Evolutionary conservation across 1,140 invertebrate species (phyloP).

Genomic region (Orchesella cincta): DNA sequence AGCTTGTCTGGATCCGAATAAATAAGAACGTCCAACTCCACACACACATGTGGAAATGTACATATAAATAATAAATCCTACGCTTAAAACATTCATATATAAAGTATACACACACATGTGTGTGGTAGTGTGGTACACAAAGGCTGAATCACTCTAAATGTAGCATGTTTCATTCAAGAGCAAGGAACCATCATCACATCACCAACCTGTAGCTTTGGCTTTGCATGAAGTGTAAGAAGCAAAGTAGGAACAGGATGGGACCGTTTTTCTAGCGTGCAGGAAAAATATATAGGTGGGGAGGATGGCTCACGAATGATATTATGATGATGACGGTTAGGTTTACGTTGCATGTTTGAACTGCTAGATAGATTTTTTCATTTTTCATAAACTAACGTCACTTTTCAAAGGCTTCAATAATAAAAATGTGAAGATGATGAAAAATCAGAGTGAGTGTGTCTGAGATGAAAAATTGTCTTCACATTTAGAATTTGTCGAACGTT

Average conservation of each 20-base stretch:
- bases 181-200: constrained; percentile 6
- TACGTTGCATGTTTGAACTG: too few relatives aligned
- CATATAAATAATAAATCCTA: neutral
- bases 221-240: neutral
- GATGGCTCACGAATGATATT: too few relatives aligned
- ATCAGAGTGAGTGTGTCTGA: too few relatives aligned
- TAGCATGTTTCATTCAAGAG: neutral
- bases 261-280: too few relatives aligned
- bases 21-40: constrained; percentile 8
- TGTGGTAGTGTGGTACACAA: neutral
- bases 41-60: neutral
- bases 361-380: too few relatives aligned
- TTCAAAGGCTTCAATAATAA: too few relatives aligned
- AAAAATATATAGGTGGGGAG: too few relatives aligned
- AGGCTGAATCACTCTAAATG: neutral
- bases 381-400: too few relatives aligned
- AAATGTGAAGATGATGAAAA: too few relatives aligned
- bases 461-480: too few relatives aligned
- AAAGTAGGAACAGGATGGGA: neutral
- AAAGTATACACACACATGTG: neutral
- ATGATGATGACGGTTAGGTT: too few relatives aligned
- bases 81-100: neutral
- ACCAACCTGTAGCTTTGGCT: constrained; percentile 2
- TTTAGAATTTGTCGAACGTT: too few relatives aligned
- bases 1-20: neutral